Base-by-base conservation (phyloP, 1,140 invertebrate genomes). In the Eumaeus atala region DNA sequence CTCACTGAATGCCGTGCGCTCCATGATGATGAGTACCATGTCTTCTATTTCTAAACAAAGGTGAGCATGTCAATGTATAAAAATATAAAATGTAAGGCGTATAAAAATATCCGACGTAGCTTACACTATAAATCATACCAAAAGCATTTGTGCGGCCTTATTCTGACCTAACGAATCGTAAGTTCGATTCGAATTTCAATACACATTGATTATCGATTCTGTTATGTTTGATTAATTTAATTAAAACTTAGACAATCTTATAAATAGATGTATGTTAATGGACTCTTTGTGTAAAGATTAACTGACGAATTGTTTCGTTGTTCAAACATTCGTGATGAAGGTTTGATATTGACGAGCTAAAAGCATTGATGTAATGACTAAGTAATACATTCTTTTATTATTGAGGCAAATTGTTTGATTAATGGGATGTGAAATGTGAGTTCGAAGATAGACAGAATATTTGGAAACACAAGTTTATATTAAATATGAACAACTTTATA, bases 161-260 rank as follows among this genome's bases (percentile, higher is more conserved):
- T 51, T 37, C 59, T 59, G 61, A 51, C 21, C 57, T 52, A 50
- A 64, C 66, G 66, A 69, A 66, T 69, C 67, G 66, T 61, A 63
- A 59, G 58, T 59, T 56, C 44, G 62, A 67, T 70, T 67, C 62
- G 59, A 58, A 60, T 56, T 67, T 66, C 64, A 73, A 70, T 73
- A 66, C 60, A 52, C 49, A 53, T 59, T 67, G 59, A 66, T 70
- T 70, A 61, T 52, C 51, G 56, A 56, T 53, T 69, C 58, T 60
- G 58, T 61, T 62, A 60, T 50, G 58, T 61, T 58, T 65, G 64
- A 68, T 71, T 68, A 68, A 71, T 68, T 66, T 59, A 71, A 71
- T 71, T 68, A 67, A 67, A 67, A 59, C 61, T 48, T 67, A 62
- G 42, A 53, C 59, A 56, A 59, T 61, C 56, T 54, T 42, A 59